Evolutionary conservation across 1,140 invertebrate species (phyloP).

Genomic region (Propsilocerus akamusi): DNA sequence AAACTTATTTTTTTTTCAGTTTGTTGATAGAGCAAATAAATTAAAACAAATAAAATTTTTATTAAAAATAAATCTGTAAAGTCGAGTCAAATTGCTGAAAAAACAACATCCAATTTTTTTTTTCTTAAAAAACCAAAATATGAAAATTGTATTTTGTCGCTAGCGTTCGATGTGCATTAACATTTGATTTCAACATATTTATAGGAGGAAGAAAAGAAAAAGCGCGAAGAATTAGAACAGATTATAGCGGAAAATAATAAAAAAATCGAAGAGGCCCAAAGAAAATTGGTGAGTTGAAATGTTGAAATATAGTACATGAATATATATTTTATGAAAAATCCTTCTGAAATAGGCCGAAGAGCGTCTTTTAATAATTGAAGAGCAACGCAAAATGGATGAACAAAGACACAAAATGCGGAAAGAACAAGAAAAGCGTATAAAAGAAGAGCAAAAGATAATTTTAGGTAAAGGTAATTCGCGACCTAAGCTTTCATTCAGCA

Average conservation of each 20-base stretch:
- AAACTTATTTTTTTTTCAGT: slow-evolving; percentile 9
- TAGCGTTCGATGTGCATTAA: slow-evolving; percentile 5
- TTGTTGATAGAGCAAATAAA: slow-evolving; percentile 19
- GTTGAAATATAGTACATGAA: not conserved
- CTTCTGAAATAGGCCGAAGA: slow-evolving; percentile 64
- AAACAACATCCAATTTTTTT: slow-evolving; percentile 9
- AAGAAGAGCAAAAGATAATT: slow-evolving; percentile 92
- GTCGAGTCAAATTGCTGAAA: slow-evolving; percentile 12
- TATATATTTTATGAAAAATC: not conserved
- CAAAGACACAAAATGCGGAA: slow-evolving; percentile 81
- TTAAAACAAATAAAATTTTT: slow-evolving; percentile 9
- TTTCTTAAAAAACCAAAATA: slow-evolving; percentile 11
- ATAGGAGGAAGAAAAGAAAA: slow-evolving; percentile 90
- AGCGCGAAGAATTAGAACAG: slow-evolving; percentile 83
- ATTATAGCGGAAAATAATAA: slow-evolving; percentile 96
- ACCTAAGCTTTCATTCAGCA: slow-evolving; percentile 82
- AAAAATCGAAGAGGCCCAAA: slow-evolving; percentile 93
- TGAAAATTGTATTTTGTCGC: slow-evolving; percentile 13
- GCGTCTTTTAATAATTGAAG: slow-evolving; percentile 87
- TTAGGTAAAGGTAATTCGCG: slow-evolving; percentile 93
- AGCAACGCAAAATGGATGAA: slow-evolving; percentile 89
- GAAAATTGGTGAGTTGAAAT: slow-evolving; percentile 66
- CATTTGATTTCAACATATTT: slow-evolving; percentile 17
- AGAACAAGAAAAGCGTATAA: slow-evolving; percentile 77
- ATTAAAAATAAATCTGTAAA: slow-evolving; percentile 11